These are phyloP conservation scores for Myrmecobius fasciatus DNA, from an alignment of 2,113 vertebrate species.

Conservation along the genomic window DNA sequence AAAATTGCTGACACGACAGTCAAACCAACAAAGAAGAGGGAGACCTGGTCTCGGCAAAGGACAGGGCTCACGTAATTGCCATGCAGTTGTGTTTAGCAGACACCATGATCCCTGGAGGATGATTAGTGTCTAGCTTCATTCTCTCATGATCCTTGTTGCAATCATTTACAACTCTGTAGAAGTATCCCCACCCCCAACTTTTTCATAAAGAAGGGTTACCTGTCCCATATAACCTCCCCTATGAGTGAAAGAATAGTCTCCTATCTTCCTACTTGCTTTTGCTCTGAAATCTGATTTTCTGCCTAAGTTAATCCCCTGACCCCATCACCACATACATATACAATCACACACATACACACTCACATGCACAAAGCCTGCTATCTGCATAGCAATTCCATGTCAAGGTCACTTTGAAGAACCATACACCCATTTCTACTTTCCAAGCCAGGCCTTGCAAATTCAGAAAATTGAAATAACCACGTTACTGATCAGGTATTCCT, in stretches of 20 bases:
- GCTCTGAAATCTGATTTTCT: not conserved
- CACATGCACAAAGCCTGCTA: not conserved
- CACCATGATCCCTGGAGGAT: not conserved
- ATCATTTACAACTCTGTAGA: not conserved
- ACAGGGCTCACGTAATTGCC: not conserved
- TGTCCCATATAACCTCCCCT: not conserved
- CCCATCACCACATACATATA: not conserved
- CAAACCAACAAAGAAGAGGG: slow-evolving; percentile 59
- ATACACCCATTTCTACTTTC: not conserved
- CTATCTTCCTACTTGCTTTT: not conserved
- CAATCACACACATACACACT: not conserved
- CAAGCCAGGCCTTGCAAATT: not conserved
- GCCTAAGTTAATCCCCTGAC: not conserved
- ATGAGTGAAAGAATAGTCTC: not conserved
- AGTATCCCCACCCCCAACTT: not conserved
- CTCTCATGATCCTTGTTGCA: not conserved
- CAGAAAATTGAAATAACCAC: not conserved
- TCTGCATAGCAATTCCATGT: not conserved
- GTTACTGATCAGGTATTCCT: not conserved
- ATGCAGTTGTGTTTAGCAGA: not conserved
- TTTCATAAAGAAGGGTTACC: not conserved
- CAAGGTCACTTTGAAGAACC: not conserved
- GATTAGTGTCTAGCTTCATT: not conserved
- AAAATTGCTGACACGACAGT: slow-evolving; percentile 66
- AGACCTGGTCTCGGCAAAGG: not conserved